A percentile compares a stretch with the other conserved stretches of the same genome.
Evolutionary conservation across 2,888 invertebrate species (phyloP).

Genomic region (Lepidocyrtinus sp.): DNA sequence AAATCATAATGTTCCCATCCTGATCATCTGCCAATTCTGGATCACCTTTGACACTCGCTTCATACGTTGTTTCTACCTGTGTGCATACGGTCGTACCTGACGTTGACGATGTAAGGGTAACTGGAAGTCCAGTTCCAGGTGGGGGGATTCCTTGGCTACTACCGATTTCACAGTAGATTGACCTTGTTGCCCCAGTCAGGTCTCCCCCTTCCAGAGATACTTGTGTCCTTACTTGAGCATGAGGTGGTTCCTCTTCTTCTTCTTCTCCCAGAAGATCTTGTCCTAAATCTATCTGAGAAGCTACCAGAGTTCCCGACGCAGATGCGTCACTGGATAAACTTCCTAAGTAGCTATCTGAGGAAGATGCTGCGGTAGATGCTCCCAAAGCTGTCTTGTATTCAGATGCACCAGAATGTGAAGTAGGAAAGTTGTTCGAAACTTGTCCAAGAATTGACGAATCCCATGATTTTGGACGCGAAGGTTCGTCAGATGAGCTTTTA

Average conservation of each 20-base stretch:
- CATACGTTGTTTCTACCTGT: constrained; percentile 69
- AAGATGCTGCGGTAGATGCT: constrained; percentile 64
- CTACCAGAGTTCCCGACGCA: constrained; percentile 92
- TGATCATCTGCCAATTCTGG: constrained; percentile 72
- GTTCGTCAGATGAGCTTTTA: constrained; percentile 67
- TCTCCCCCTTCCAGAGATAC: constrained; percentile 43
- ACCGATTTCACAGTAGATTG: constrained; percentile 66
- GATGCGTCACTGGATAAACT: constrained; percentile 67
- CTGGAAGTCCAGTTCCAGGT: constrained; percentile 63
- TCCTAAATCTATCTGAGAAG: constrained; percentile 87
- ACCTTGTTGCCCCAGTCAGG: constrained; percentile 43
- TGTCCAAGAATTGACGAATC: constrained; percentile 68
- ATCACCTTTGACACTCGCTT: constrained; percentile 68
- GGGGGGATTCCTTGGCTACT: constrained; percentile 51
- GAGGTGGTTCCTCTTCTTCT: constrained; percentile 72
- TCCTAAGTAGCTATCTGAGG: constrained; percentile 67
- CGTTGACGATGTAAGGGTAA: constrained; percentile 68
- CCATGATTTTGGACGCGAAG: constrained; percentile 69
- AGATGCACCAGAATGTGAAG: constrained; percentile 54
- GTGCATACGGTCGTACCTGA: constrained; percentile 69
- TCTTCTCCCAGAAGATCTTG: constrained; percentile 81
- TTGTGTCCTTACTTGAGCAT: constrained; percentile 51
- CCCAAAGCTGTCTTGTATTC: constrained; percentile 69
- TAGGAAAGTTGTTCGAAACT: constrained; percentile 68
- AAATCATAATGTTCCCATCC: constrained; percentile 73